Evolutionary conservation across 2,113 vertebrate species (phyloP).

Genomic region (Protomyctophum bolini): DNA sequence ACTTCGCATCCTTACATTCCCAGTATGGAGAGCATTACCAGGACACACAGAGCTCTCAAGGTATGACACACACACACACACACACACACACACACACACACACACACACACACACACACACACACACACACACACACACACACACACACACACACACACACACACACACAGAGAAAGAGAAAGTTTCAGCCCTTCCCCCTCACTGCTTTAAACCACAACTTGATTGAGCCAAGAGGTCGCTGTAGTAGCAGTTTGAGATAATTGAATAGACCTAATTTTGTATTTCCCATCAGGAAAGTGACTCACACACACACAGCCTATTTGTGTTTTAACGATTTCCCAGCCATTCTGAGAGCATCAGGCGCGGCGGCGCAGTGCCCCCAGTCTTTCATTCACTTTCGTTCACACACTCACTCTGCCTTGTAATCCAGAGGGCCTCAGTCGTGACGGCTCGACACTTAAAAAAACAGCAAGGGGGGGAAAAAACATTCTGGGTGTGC

Average conservation of each 20-base stretch:
- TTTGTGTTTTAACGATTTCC: constrained; percentile 59
- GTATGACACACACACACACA: constrained; percentile 48
- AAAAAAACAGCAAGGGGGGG: constrained; percentile 43
- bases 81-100: constrained; percentile 11
- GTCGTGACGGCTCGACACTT: constrained; percentile 36
- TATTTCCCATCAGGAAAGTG: constrained; percentile 62
- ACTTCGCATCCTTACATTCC: constrained; percentile 89
- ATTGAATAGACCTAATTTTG: constrained; percentile 57
- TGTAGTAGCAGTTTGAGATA: constrained; percentile 35
- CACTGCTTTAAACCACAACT: constrained; percentile 33
- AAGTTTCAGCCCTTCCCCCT: constrained; percentile 4
- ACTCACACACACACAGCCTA: constrained; percentile 46
- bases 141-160: constrained; percentile 67
- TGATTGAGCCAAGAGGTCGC: constrained; percentile 24
- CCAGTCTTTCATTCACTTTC: constrained; percentile 56
- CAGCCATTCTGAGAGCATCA: constrained; percentile 51
- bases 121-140: constrained; percentile 3
- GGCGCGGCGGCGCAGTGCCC: constrained; percentile 26
- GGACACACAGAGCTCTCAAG: constrained; percentile 94
- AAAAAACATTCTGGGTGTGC: constrained; percentile 57
- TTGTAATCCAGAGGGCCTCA: constrained; percentile 42
- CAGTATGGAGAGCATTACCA: constrained; percentile 92
- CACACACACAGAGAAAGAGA: too few relatives aligned
- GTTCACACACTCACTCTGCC: constrained; percentile 52
- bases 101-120: constrained; percentile 13